These are phyloP conservation scores for Lacerta viridis DNA, from an alignment of 2,797 vertebrate species.

Conservation along the genomic window DNA sequence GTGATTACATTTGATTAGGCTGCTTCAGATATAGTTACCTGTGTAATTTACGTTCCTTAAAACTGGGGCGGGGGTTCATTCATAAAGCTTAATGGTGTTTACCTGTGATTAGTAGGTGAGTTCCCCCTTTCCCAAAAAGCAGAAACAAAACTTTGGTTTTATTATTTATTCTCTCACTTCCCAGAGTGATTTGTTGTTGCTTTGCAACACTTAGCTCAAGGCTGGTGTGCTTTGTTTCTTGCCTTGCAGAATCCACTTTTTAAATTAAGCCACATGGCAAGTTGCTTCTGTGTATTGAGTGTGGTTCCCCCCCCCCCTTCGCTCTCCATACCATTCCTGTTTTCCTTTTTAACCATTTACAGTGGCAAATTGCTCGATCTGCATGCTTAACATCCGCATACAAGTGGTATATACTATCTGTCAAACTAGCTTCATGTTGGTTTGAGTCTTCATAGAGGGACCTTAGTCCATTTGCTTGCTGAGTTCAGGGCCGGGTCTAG, in stretches of 20 bases:
- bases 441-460: background rate
- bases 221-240: background rate
- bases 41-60: slow-evolving; percentile 44
- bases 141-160: slow-evolving; percentile 46
- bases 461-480: background rate
- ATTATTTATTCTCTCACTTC: slow-evolving; percentile 54
- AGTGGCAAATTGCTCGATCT: background rate
- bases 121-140: slow-evolving; percentile 31
- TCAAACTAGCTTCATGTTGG: slow-evolving; percentile 1
- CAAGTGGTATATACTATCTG: too few species aligned
- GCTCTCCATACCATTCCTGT: background rate
- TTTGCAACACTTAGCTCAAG: slow-evolving; percentile 21
- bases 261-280: slow-evolving; percentile 24
- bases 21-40: slow-evolving; percentile 66
- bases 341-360: background rate
- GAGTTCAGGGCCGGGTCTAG: too few species aligned
- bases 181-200: slow-evolving; percentile 33
- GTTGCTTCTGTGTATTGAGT: background rate
- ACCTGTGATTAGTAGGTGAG: slow-evolving; percentile 24
- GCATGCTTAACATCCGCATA: background rate
- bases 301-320: background rate
- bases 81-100: slow-evolving; percentile 61
- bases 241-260: background rate
- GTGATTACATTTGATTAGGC: slow-evolving; percentile 72
- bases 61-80: slow-evolving; percentile 23